Conservation (phyloP, 2,888 invertebrate species). For the Ectemnius cavifrons region DNA sequence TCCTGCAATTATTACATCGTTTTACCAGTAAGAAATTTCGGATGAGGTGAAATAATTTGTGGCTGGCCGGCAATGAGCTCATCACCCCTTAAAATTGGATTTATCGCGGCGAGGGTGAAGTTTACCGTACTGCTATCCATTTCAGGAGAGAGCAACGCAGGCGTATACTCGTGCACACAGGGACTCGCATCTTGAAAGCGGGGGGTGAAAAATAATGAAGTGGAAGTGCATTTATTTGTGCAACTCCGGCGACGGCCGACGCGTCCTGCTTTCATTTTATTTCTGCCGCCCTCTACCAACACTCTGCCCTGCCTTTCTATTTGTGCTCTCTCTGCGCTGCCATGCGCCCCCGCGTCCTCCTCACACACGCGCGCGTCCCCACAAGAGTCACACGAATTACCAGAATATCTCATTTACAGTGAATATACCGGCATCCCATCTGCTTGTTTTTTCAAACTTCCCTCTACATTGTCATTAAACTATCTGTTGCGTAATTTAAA, state of each 20-base stretch:
- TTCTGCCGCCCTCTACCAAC: constrained; percentile 29
- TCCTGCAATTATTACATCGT: too few species aligned
- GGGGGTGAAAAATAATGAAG: constrained; percentile 22
- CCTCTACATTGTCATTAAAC: too few species aligned
- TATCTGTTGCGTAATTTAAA: too few species aligned
- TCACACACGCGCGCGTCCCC: constrained; percentile 15
- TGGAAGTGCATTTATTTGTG: constrained; percentile 47
- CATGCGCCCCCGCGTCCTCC: constrained; percentile 17
- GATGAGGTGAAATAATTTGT: too few species aligned
- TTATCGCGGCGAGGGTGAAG: too few species aligned
- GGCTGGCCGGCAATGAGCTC: too few species aligned
- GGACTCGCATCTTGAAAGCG: background rate
- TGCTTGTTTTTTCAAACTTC: background rate
- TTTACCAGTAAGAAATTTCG: too few species aligned
- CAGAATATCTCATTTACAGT: constrained; percentile 9
- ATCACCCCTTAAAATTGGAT: too few species aligned
- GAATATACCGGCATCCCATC: background rate
- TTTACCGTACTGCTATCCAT: too few species aligned
- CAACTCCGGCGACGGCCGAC: constrained; percentile 26
- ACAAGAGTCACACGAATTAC: constrained; percentile 9
- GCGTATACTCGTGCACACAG: too few species aligned
- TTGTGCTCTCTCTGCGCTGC: constrained; percentile 39
- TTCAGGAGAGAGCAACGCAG: too few species aligned
- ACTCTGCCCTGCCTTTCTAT: constrained; percentile 42
- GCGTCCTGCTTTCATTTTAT: constrained; percentile 51